Evolutionary conservation across 2,797 vertebrate species (phyloP), one percentile per base, ranked within the genome.

Genomic region (Threskiornis aethiopicus): DNA sequence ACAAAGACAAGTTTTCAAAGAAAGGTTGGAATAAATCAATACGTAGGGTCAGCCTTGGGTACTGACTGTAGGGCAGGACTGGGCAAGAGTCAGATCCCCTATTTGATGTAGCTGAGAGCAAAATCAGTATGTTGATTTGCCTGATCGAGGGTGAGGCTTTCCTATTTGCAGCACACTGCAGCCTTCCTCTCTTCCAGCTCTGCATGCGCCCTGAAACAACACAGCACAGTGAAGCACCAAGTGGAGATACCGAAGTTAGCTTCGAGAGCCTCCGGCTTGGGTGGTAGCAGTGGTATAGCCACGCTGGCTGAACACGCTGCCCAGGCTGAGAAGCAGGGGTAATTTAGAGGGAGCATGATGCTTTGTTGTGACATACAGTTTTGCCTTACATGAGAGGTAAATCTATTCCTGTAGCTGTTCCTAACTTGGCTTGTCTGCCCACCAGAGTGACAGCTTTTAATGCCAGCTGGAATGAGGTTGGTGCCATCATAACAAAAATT

Each of bases 371-470:
- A 91, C 51, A 49, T 13, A n/a, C 0, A 20, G 9, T 64, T 89
- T 85, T 93, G 65, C 90, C 65, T 87, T 66, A 86, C 2, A 7
- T 41, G 76, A 86, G 72, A 86, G 67, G 57, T 46, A 94, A 87
- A 90, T 66, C 33, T 42, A 14, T 80, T 93, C 71, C 59, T 67
- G 51, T 46, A 82, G 51, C 59, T 2, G 4, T 85, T 91, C 10
- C 75, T 70, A 42, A 76, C 59, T 87, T 75, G 89, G 75, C 69
- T 83, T 65, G 59, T 61, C 87, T 94, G 61, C 69, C 90, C 57
- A 90, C 59, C 64, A 71, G 75, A 85, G 65, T 78, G 76, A 87
- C 93, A 96, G 90, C 37, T 96, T 91, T 93, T 71, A 83, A 61
- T 75, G 79, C 79, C 89, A 95, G 87, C 87, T 96, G 87, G 89